Percentiles rank a stretch among this genome's conserved stretches.
Conservation (phyloP, 2,113 vertebrate genomes). For the Tursiops truncatus region DNA sequence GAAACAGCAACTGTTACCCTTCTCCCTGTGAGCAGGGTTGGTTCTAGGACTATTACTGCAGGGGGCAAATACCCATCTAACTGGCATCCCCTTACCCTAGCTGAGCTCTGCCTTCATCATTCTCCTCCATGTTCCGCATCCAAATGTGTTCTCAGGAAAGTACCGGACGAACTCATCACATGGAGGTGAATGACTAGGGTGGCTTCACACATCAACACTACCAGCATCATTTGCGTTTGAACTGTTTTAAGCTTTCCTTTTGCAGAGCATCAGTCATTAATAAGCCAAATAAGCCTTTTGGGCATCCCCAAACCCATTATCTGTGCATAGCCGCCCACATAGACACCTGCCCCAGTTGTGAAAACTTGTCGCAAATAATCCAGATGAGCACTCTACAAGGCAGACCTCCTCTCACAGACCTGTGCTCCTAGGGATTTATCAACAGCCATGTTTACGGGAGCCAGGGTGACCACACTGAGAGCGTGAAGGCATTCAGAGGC, state of each 20-base stretch:
- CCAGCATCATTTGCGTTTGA: neutral
- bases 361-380: neutral
- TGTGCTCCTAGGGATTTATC: neutral
- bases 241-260: neutral
- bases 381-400: neutral
- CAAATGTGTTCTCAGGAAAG: neutral
- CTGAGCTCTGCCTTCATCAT: neutral
- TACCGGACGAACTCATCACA: neutral
- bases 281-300: neutral
- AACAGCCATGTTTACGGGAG: accelerated
- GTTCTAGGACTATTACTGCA: neutral
- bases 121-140: neutral
- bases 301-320: neutral
- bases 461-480: neutral
- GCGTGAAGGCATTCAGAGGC: neutral
- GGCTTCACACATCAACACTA: neutral
- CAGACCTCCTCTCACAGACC: neutral
- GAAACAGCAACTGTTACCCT: too few relatives aligned
- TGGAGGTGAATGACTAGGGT: neutral
- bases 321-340: neutral
- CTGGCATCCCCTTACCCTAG: neutral
- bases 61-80: neutral
- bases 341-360: neutral
- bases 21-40: neutral
- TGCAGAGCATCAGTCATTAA: neutral